A percentile compares a stretch with the other conserved stretches of the same genome.
Evolutionary conservation across 1,140 invertebrate genomes (phyloP).

Genomic region (Zaprionus davidi): DNA sequence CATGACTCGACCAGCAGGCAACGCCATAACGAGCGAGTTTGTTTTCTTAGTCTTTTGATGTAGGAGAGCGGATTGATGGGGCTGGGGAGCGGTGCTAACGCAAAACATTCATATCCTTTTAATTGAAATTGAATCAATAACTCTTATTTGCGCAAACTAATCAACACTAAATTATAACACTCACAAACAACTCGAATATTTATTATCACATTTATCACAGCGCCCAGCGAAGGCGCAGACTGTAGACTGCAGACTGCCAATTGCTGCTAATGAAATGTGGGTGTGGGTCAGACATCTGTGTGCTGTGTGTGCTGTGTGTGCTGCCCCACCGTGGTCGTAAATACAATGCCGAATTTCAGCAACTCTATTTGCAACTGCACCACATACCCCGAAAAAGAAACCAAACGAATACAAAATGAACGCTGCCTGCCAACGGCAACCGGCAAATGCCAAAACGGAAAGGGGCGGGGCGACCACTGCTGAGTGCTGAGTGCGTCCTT

Average conservation of each 20-base stretch:
- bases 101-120: conserved; percentile 78
- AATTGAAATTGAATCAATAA: conserved; percentile 82
- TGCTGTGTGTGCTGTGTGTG: conserved; percentile 39
- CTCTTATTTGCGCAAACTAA: conserved; percentile 82
- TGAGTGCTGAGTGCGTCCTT: conserved; percentile 71
- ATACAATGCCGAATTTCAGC: conserved; percentile 80
- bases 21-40: conserved; percentile 51
- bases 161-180: conserved; percentile 83
- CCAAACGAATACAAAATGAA: conserved; percentile 69
- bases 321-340: conserved; percentile 15
- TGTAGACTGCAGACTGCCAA: too few relatives aligned
- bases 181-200: conserved; percentile 81
- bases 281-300: conserved; percentile 62
- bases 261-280: conserved; percentile 53
- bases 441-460: conserved; percentile 2
- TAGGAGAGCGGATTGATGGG: conserved; percentile 37
- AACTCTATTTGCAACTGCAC: conserved; percentile 75
- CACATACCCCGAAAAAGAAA: conserved; percentile 51
- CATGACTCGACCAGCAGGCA: conserved; percentile 13
- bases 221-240: conserved; percentile 37
- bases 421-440: conserved; percentile 60
- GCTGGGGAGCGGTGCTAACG: conserved; percentile 41
- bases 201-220: conserved; percentile 79
- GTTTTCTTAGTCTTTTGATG: conserved; percentile 59
- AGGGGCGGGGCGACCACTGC: conserved; percentile 61